phyloP scores from a whole-genome alignment of 2,888 invertebrate species.

The Notodromas monacha region DNA sequence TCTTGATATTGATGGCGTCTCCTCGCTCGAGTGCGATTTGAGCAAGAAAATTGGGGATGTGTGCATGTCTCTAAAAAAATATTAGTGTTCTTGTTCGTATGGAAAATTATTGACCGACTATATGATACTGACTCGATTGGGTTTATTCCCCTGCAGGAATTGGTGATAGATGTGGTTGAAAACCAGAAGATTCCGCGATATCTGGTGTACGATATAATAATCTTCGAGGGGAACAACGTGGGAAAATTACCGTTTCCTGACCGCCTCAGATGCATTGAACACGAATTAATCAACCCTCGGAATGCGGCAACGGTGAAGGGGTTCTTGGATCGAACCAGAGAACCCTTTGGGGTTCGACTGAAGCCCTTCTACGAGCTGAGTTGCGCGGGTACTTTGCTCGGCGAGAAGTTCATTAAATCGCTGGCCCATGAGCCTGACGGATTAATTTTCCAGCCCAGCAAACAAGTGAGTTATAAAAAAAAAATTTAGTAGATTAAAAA shows the following conservation, averaged over 20 bases:
- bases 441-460: conserved; percentile 74
- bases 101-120: too few species aligned
- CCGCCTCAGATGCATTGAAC: conserved; percentile 35
- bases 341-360: conserved; percentile 60
- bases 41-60: too few species aligned
- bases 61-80: too few species aligned
- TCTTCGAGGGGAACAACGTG: conserved; percentile 41
- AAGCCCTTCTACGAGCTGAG: conserved; percentile 72
- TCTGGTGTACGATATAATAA: conserved; percentile 73
- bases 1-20: too few species aligned
- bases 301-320: conserved; percentile 40
- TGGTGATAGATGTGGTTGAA: conserved; percentile 59
- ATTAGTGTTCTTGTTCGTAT: too few species aligned
- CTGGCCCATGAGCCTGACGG: conserved; percentile 87
- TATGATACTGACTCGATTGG: too few species aligned
- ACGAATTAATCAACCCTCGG: conserved; percentile 24
- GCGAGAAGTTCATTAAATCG: conserved; percentile 45
- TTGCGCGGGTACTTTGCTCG: conserved; percentile 29
- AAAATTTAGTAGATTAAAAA: too few species aligned
- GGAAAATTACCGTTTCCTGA: conserved; percentile 40
- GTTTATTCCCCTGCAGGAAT: too few species aligned
- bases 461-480: too few species aligned
- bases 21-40: too few species aligned
- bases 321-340: conserved; percentile 32
- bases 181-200: conserved; percentile 48